phyloP scores from a whole-genome alignment of 2,113 vertebrate genomes.

The Aplodontia rufa region DNA sequence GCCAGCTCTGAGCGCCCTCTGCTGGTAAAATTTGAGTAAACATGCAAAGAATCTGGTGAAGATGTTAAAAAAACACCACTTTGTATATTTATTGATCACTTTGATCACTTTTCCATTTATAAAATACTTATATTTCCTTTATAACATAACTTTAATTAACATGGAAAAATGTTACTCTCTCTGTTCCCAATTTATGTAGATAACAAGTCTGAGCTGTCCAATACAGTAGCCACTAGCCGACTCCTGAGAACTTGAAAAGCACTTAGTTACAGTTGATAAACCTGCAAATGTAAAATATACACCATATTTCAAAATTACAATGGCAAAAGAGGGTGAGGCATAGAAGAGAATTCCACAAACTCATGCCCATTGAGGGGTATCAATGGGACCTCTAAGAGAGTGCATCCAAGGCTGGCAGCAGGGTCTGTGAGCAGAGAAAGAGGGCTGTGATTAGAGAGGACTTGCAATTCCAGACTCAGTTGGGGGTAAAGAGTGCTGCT shows the following conservation, averaged over 20 bases:
- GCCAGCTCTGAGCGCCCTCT: constrained; percentile 56
- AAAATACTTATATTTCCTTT: not conserved
- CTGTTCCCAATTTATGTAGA: not conserved
- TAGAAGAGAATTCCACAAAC: accelerated
- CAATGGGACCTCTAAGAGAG: not conserved
- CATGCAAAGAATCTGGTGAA: not conserved
- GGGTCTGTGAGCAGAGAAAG: not conserved
- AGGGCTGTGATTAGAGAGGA: not conserved
- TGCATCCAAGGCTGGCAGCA: not conserved
- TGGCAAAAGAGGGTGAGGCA: not conserved
- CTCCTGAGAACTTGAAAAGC: not conserved
- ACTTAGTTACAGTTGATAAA: not conserved
- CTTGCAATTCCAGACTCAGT: not conserved
- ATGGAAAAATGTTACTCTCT: not conserved
- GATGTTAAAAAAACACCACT: not conserved
- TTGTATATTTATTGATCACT: not conserved
- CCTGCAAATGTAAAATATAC: not conserved
- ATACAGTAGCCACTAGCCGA: not conserved
- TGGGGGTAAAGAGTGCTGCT: not conserved
- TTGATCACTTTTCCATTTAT: not conserved
- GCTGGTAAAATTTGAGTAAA: not conserved
- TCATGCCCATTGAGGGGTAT: accelerated
- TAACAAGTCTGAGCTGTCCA: not conserved
- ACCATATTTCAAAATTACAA: not conserved
- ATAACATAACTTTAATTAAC: not conserved